These are phyloP conservation scores for Arion vulgaris DNA, from an alignment of 1,140 invertebrate genomes.

Conservation along the genomic window DNA sequence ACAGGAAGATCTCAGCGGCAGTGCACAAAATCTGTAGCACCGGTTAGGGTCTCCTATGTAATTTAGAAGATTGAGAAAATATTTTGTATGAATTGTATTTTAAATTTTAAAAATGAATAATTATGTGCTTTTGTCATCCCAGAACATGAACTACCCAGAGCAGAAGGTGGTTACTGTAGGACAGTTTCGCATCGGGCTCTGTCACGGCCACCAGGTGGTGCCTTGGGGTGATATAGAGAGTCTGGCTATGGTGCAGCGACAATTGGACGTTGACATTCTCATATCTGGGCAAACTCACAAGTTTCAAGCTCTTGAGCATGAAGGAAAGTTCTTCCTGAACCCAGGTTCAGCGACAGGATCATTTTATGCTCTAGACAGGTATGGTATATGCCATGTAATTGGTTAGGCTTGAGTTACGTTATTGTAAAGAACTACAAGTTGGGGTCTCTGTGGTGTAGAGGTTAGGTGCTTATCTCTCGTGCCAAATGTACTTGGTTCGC, in stretches of 20 bases:
- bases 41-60: too few relatives aligned
- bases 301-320: constrained; percentile 98
- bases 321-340: constrained; percentile 99
- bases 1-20: too few relatives aligned
- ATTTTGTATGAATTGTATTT: too few relatives aligned
- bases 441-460: too few relatives aligned
- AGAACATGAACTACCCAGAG: constrained; percentile 96
- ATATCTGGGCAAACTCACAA: constrained; percentile 99
- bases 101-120: too few relatives aligned
- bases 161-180: constrained; percentile 99
- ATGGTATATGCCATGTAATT: constrained; percentile 14
- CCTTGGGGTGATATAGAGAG: constrained; percentile 97
- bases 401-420: too few relatives aligned
- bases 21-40: too few relatives aligned
- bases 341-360: constrained; percentile 99
- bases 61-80: too few relatives aligned
- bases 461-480: too few relatives aligned
- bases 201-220: constrained; percentile 95
- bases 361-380: constrained; percentile 93
- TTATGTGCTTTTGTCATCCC: constrained; percentile 14
- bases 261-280: constrained; percentile 98
- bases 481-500: too few relatives aligned
- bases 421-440: too few relatives aligned
- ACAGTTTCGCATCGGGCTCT: constrained; percentile 97
- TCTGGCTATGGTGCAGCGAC: constrained; percentile 92